Evolutionary conservation across 64 coral and sea anemone species (phyloP), one percentile per base, ranked within the genome.

Genomic region (Montipora efflorescens): DNA sequence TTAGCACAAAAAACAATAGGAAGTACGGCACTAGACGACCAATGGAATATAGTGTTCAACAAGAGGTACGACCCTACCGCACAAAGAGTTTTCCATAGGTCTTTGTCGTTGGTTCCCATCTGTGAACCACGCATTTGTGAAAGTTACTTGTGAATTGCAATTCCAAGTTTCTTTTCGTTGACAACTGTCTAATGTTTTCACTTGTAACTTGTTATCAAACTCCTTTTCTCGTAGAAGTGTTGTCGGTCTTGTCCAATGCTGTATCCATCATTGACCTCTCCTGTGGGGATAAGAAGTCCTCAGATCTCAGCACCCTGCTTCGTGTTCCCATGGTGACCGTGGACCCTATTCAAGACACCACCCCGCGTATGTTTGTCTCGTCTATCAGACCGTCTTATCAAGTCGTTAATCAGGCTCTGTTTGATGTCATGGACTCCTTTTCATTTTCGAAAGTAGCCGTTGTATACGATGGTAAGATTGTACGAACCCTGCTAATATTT

Each of bases 391-490:
- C 92, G 7, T 68, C 85, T 2, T 88, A 93, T 51, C 83, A 81
- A 7, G 49, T 93, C 18, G 74, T 88, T 5, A 88, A 58, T n/a
- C 74, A 88, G 70, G 92, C 92, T 23, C 46, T 93, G 20, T 93
- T 87, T 88, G 92, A 93, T 74, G 20, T 93, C 13, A 77, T 78
- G 46, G 69, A 88, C 36, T 88, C 67, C 44, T 93, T 93, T 59
- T 49, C 52, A n/a, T 93, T 88, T 72, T 69, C 75, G 16, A 87
- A 76, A n/a, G 48, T 93, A 15, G 82, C 92, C 10, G 77, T 93
- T 8, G 76, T 93, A 3, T 93, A 93, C 46, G 92, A 93, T 47
- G 85, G 92, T 93, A 93, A 53, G 76, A n/a, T 19, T 13, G 61
- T 14, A 3, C 3, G 8, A 15, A 12, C 36, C 36, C 36, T 2